Base-by-base conservation (phyloP, 2,888 invertebrate genomes). In the Parnassius glacialis region DNA sequence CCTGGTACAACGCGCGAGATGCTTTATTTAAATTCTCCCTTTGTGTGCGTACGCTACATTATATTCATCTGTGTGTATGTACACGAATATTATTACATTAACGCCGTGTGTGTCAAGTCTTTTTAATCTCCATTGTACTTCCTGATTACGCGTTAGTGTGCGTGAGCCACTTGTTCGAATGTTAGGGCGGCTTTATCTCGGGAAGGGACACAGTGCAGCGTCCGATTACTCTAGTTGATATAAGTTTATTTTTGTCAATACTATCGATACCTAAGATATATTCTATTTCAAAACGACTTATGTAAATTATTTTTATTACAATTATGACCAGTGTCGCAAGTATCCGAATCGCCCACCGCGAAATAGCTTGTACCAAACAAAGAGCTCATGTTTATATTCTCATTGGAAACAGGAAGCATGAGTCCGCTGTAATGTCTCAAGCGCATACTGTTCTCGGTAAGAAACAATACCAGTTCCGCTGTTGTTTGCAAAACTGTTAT, bases 121-220 rank as follows among this genome's bases (percentile, higher is more conserved):
- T 84, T 90, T 88, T 89, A 88, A 89, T 90, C 89, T 89, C 85
- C 81, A 88, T 90, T 90, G 89, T 90, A 90, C 90, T 91, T 91
- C 91, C 91, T 91, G 88, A 89, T 88, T 77, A 76, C 78, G 71
- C 65, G 73, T 66, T 50, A 52, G 90, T 90, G 90, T 89, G 90
- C 63, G 90, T 90, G 84, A 87, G 85, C 87, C 90, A 91, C 90
- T 90, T 91, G 91, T 90, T 90, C 85, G 89, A 89, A 88, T 89
- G 89, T 81, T 87, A 84, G 90, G 91, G 90, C 86, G 85, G 87
- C 89, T 89, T 86, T 90, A 89, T 90, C 90, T 88, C 85, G 77
- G 84, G 74, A 83, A 87, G 90, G 90, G 89, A 87, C 88, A 84
- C 84, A 88, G 90, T 84, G 87, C 89, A 89, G 90, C 89, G 90